Percentiles rank a stretch among this genome's conserved stretches.
Conservation (phyloP, 2,797 vertebrate species). For the Tangara arthus region DNA sequence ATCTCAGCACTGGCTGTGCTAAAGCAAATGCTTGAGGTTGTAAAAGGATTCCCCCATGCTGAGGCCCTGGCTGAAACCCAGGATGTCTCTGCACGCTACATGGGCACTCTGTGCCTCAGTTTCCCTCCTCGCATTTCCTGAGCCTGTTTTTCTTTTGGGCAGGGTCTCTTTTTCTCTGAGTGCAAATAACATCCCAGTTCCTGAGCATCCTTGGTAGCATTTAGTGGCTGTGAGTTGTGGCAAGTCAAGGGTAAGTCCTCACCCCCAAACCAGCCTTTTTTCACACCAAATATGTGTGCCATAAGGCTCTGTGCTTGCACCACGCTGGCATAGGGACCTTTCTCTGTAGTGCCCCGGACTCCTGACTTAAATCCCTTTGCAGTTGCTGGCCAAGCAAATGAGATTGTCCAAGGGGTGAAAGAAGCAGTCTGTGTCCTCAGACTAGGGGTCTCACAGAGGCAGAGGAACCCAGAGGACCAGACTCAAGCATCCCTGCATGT, state of each 20-base stretch:
- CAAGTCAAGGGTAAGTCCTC: background rate
- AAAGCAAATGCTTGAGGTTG: background rate
- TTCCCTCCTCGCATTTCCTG: background rate
- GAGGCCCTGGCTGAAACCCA: background rate
- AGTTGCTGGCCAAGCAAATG: background rate
- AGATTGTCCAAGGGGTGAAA: background rate
- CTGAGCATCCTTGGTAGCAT: background rate
- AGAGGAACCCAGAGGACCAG: background rate
- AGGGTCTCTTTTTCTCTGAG: background rate
- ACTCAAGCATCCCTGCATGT: fast-evolving
- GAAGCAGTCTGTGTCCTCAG: background rate
- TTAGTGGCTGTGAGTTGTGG: background rate
- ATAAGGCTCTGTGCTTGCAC: background rate
- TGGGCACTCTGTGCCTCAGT: background rate
- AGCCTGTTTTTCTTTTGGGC: background rate
- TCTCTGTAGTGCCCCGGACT: fast-evolving
- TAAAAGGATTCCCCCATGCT: background rate
- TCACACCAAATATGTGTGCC: background rate
- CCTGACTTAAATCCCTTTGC: background rate
- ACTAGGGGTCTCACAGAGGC: background rate
- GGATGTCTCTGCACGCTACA: fast-evolving
- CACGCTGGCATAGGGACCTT: background rate
- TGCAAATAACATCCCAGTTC: background rate
- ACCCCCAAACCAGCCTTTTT: background rate
- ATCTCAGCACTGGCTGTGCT: background rate